Evolutionary conservation across 2,888 invertebrate genomes (phyloP).

Genomic region (Yponomeuta plumbellus): DNA sequence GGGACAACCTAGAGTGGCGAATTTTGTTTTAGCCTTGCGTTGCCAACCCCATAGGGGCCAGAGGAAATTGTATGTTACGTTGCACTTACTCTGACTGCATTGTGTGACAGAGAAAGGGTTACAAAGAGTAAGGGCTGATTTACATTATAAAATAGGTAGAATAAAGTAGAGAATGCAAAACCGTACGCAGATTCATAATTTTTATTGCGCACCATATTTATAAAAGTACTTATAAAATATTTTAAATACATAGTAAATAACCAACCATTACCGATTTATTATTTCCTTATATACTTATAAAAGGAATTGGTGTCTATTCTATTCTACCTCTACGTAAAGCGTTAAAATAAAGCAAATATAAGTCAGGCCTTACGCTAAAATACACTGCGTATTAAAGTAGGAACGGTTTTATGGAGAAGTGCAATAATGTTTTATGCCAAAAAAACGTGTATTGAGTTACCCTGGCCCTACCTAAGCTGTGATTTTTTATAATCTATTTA

Average conservation of each 20-base stretch:
- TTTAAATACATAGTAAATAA: too few relatives aligned
- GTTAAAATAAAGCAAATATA: too few relatives aligned
- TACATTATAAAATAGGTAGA: too few relatives aligned
- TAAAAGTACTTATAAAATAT: too few relatives aligned
- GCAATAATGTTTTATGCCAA: slow-evolving; percentile 33
- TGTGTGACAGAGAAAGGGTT: not conserved
- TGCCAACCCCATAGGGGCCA: not conserved
- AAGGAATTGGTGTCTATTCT: too few relatives aligned
- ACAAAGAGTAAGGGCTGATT: not conserved
- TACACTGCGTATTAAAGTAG: not conserved
- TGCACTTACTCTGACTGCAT: slow-evolving; percentile 13
- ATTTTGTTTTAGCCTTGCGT: not conserved
- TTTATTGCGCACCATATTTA: too few relatives aligned
- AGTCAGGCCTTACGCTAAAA: not conserved
- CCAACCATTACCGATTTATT: too few relatives aligned
- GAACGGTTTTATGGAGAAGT: slow-evolving; percentile 24
- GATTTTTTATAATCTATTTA: slow-evolving; percentile 45
- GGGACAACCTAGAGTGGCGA: too few relatives aligned
- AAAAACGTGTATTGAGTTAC: slow-evolving; percentile 24
- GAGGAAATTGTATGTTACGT: slow-evolving; percentile 11
- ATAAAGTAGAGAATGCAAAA: too few relatives aligned
- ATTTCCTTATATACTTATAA: too few relatives aligned
- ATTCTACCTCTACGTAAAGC: too few relatives aligned
- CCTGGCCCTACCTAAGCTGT: slow-evolving; percentile 63
- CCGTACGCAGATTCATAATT: too few relatives aligned